These are phyloP conservation scores for Dolichomitus sp. DNA, from an alignment of 2,888 invertebrate genomes.

Conservation along the genomic window DNA sequence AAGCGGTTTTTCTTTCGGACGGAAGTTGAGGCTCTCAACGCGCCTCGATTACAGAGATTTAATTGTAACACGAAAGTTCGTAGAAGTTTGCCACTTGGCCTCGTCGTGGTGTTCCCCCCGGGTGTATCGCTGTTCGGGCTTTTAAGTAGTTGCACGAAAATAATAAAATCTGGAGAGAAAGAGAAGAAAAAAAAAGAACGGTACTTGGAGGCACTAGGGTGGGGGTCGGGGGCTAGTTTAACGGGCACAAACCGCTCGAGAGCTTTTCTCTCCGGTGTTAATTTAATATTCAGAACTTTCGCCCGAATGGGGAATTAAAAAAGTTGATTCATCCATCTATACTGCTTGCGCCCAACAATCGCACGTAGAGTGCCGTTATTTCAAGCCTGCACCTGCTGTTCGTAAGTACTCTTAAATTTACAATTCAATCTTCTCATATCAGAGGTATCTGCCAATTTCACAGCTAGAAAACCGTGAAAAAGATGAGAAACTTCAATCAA, in stretches of 20 bases:
- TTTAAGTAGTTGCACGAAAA: constrained; percentile 29
- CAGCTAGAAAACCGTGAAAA: neutral
- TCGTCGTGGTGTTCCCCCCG: constrained; percentile 15
- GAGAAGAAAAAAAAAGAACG: constrained; percentile 2
- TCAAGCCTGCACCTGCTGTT: constrained; percentile 1
- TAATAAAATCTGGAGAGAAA: constrained; percentile 25
- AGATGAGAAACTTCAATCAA: neutral
- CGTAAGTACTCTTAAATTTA: neutral
- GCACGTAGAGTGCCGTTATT: neutral
- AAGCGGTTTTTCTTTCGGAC: neutral
- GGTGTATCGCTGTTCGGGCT: constrained; percentile 26
- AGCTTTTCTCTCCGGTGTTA: constrained; percentile 46
- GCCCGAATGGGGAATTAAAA: constrained; percentile 29
- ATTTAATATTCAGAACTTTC: constrained; percentile 56
- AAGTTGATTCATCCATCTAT: constrained; percentile 33
- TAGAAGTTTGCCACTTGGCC: constrained; percentile 26
- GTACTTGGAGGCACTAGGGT: neutral
- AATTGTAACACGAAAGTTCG: constrained; percentile 33
- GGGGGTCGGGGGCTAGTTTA: constrained; percentile 1
- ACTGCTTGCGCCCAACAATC: neutral
- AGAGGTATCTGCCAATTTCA: neutral
- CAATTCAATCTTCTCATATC: neutral
- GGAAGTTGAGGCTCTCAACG: constrained; percentile 3
- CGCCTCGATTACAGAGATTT: constrained; percentile 39
- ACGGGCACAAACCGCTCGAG: constrained; percentile 25